Conservation (phyloP, 2,113 vertebrate genomes). For the Ceyx melanurus region DNA sequence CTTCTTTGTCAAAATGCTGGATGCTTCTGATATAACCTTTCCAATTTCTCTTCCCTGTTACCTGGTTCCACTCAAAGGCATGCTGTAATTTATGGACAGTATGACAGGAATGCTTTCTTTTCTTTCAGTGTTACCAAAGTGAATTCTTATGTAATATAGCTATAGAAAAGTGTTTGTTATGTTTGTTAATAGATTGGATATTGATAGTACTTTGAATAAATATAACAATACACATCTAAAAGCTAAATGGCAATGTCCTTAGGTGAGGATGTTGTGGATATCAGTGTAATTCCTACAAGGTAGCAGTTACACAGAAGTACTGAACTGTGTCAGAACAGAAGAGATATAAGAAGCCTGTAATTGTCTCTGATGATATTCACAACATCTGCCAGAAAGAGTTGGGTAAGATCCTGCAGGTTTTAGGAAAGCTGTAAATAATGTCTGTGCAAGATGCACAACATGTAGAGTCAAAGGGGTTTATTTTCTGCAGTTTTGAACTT, state of each 20-base stretch:
- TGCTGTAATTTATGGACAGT: not conserved
- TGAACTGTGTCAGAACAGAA: not conserved
- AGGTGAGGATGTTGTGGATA: not conserved
- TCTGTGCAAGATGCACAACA: not conserved
- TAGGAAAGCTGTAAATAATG: not conserved
- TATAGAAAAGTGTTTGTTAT: not conserved
- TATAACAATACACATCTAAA: not conserved
- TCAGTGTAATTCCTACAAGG: not conserved
- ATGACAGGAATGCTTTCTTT: not conserved
- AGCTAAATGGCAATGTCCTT: not conserved
- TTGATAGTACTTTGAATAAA: not conserved
- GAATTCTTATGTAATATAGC: not conserved
- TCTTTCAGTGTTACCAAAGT: not conserved
- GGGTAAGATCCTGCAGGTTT: not conserved
- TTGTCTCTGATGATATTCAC: not conserved
- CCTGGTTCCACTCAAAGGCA: not conserved
- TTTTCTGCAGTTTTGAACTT: not conserved
- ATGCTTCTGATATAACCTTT: not conserved
- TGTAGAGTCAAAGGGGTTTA: not conserved
- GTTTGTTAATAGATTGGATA: not conserved
- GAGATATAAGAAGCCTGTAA: not conserved
- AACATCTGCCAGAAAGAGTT: not conserved
- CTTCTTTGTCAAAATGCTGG: slow-evolving; percentile 15
- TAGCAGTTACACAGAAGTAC: not conserved
- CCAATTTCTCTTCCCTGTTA: not conserved